Conservation (phyloP, 2,888 invertebrate genomes). For the Thecophora atra region DNA sequence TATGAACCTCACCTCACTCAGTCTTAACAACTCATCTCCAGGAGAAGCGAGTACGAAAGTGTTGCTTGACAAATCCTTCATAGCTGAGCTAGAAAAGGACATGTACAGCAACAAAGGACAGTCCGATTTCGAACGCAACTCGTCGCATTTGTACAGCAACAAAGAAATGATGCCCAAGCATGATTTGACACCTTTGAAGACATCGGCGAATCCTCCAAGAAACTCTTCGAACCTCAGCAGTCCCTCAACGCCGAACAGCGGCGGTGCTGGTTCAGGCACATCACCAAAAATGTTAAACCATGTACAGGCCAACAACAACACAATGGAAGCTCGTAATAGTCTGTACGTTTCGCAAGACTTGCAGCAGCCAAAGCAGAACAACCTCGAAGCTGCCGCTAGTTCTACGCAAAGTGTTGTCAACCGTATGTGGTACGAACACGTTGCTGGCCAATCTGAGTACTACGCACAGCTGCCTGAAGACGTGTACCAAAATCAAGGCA, state of each 20-base stretch:
- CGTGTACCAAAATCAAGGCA: slow-evolving; percentile 55
- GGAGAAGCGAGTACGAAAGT: slow-evolving; percentile 56
- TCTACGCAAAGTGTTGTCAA: slow-evolving; percentile 66
- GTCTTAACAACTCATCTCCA: slow-evolving; percentile 49
- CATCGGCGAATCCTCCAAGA: slow-evolving; percentile 40
- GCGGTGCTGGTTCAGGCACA: slow-evolving; percentile 40
- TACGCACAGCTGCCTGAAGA: slow-evolving; percentile 57
- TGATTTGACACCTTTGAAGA: slow-evolving; percentile 61
- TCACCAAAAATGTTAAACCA: slow-evolving; percentile 53
- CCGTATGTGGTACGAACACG: slow-evolving; percentile 68
- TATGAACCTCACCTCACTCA: slow-evolving; percentile 57
- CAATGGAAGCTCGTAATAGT: slow-evolving; percentile 41
- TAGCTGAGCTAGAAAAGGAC: slow-evolving; percentile 74
- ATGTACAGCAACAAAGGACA: slow-evolving; percentile 64
- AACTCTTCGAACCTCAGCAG: slow-evolving; percentile 49
- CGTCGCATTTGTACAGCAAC: slow-evolving; percentile 59
- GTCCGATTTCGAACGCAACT: slow-evolving; percentile 63
- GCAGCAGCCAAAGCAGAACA: slow-evolving; percentile 49
- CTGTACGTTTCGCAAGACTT: slow-evolving; percentile 40
- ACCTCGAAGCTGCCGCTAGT: slow-evolving; percentile 52
- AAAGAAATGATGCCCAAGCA: slow-evolving; percentile 61
- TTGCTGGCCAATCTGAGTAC: slow-evolving; percentile 54
- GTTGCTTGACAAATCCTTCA: slow-evolving; percentile 70
- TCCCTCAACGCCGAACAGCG: slow-evolving; percentile 49
- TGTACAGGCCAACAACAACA: slow-evolving; percentile 37